Evolutionary conservation across 92 coral and sea anemone genomes (phyloP).

Genomic region (Palythoa heliodiscus): DNA sequence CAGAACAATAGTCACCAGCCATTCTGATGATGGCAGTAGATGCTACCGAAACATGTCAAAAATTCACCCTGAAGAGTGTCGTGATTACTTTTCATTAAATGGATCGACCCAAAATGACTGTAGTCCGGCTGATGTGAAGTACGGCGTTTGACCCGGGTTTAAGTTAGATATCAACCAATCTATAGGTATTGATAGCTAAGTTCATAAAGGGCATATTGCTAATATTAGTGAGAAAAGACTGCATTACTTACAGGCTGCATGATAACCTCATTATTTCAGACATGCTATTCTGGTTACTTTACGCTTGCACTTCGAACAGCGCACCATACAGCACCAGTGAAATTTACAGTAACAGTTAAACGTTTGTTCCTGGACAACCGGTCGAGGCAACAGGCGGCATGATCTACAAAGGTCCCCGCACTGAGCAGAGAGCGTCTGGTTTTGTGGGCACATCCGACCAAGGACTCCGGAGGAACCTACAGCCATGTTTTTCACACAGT

Average conservation of each 20-base stretch:
- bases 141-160: too few relatives aligned
- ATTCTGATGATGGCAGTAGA: too few relatives aligned
- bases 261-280: background rate
- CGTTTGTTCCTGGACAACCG: conserved; percentile 21
- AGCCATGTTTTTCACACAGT: conserved; percentile 63
- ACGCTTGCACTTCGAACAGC: conserved; percentile 61
- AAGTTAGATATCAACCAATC: too few relatives aligned
- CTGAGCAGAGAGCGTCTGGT: conserved; percentile 42
- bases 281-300: conserved; percentile 50
- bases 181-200: too few relatives aligned
- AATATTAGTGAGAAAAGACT: background rate
- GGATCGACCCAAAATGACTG: too few relatives aligned
- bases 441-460: conserved; percentile 75
- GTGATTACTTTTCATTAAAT: too few relatives aligned
- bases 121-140: too few relatives aligned
- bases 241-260: background rate
- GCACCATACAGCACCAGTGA: conserved; percentile 86
- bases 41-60: too few relatives aligned
- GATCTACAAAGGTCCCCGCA: conserved; percentile 70
- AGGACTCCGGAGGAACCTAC: conserved; percentile 78
- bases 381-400: conserved; percentile 50
- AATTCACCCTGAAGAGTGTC: too few relatives aligned
- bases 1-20: too few relatives aligned
- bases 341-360: conserved; percentile 82
- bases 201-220: too few relatives aligned